These are phyloP conservation scores for Numenius arquata DNA, from an alignment of 2,113 vertebrate genomes.

Conservation along the genomic window DNA sequence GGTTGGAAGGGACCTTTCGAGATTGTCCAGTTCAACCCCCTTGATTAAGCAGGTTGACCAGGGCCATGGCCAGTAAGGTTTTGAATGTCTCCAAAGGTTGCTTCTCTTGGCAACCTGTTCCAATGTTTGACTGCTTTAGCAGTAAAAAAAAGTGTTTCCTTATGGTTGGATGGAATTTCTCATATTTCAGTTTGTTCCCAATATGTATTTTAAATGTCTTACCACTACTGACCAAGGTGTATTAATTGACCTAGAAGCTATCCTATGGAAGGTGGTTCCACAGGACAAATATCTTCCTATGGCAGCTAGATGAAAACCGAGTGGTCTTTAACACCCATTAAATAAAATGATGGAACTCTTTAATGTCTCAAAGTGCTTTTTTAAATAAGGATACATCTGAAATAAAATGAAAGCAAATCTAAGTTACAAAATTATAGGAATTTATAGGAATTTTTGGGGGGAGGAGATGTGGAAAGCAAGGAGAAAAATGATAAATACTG, in stretches of 20 bases:
- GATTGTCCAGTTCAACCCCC: not conserved
- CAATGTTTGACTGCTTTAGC: not conserved
- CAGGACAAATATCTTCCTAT: not conserved
- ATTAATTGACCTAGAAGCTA: not conserved
- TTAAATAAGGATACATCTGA: not conserved
- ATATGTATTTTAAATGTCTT: not conserved
- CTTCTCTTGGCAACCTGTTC: not conserved
- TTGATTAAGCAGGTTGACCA: not conserved
- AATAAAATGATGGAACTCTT: not conserved
- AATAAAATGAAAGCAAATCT: not conserved
- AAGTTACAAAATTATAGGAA: not conserved
- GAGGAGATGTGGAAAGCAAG: not conserved
- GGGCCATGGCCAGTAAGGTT: not conserved
- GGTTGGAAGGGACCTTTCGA: not conserved
- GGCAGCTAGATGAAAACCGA: not conserved
- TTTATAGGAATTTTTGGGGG: not conserved
- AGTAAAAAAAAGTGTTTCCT: not conserved
- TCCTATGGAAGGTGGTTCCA: not conserved
- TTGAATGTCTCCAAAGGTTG: not conserved
- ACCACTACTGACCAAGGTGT: not conserved
- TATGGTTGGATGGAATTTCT: not conserved
- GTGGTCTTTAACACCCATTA: not conserved
- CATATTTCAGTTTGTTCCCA: not conserved
- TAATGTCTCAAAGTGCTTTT: not conserved
- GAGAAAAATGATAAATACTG: not conserved